A percentile compares a stretch with the other conserved stretches of the same genome.
phyloP scores from a whole-genome alignment of 2,113 vertebrate species.

The Anas platyrhynchos region DNA sequence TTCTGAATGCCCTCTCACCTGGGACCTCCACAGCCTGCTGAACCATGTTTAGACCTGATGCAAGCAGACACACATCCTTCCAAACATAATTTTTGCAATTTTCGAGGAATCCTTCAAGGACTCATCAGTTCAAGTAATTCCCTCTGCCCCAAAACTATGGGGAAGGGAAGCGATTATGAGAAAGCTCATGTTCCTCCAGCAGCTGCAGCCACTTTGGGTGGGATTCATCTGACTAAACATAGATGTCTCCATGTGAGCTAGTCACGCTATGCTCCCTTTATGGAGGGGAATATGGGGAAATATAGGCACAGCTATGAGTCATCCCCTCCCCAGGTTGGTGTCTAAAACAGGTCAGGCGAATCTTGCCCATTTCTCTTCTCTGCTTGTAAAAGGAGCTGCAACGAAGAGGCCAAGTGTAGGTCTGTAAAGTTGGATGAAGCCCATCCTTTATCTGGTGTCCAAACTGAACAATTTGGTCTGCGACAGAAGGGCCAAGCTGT shows the following conservation, averaged over 20 bases:
- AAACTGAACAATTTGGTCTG: neutral
- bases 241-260: slow-evolving; percentile 25
- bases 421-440: neutral
- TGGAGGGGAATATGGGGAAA: neutral
- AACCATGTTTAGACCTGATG: neutral
- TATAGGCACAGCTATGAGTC: neutral
- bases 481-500: neutral
- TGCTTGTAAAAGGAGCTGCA: neutral
- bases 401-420: neutral
- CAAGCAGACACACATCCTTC: neutral
- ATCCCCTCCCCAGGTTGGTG: neutral
- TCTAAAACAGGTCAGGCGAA: neutral
- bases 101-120: slow-evolving; percentile 47
- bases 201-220: slow-evolving; percentile 54
- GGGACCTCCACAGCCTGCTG: neutral
- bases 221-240: slow-evolving; percentile 56
- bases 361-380: slow-evolving; percentile 31
- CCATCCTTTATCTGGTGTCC: neutral
- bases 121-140: slow-evolving; percentile 32
- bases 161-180: slow-evolving; percentile 35
- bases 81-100: slow-evolving; percentile 14
- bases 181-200: slow-evolving; percentile 47
- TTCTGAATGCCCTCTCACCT: neutral
- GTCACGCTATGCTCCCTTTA: slow-evolving; percentile 10
- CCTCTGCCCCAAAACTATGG: slow-evolving; percentile 42